Evolutionary conservation across 2,888 invertebrate genomes (phyloP), one percentile per base, ranked within the genome.

Genomic region (Merodon equestris): DNA sequence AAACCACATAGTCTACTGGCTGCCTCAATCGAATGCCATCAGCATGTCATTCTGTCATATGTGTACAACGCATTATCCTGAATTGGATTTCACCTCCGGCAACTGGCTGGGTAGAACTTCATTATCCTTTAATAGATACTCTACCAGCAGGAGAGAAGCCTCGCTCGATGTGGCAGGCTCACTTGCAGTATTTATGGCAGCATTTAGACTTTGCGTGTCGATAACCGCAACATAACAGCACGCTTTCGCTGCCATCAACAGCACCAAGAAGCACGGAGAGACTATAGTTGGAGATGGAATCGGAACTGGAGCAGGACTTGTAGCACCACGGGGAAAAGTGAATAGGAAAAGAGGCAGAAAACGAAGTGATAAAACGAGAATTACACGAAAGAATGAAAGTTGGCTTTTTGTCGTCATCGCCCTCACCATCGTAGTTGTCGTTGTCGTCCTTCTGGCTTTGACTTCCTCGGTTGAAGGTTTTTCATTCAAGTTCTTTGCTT

Each of bases 61-160:
- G 42, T 64, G 53, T 54, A 48, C 53, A 58, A 58, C 54, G 63
- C 67, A 60, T 58, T 70, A 70, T 48, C 48, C 77, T 44, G 68
- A 79, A 79, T 73, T 68, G 57, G 53, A 54, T 68, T 79, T 64
- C 58, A 79, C 77, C 77, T 79, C 58, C 53, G 44, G 40, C 51
- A 73, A 58, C 57, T 67, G 36, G 57, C 48, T 53, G 61, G 58
- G 58, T 60, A 58, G 58, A 68, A 68, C 63, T 73, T 73, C 63
- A 68, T 79, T 73, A 68, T 56, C 53, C 57, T 57, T 61, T 72
- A 67, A 77, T 77, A 72, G 51, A 77, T 61, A 57, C 27, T 45
- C 53, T 36, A 48, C 27, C 7, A 4, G 27, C 27, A 27, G 7
- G 27, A 27, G 7, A 27, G 27, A 27, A 27, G 27, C 27, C 27